These are phyloP conservation scores for Criorhina ranunculi DNA, from an alignment of 2,888 invertebrate species.

Conservation along the genomic window DNA sequence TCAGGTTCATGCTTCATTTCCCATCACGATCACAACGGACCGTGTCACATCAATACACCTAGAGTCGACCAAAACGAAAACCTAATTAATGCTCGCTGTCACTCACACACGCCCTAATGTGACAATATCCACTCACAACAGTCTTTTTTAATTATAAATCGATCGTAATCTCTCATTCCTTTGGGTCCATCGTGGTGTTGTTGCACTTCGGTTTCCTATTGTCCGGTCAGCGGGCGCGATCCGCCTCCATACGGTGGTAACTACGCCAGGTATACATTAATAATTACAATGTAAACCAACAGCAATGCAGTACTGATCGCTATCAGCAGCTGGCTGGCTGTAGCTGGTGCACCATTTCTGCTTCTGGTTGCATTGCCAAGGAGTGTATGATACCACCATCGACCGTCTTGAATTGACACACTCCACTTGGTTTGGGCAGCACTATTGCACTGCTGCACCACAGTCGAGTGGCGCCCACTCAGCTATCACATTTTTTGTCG, in stretches of 20 bases:
- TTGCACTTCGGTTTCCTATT: slow-evolving; percentile 48
- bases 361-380: slow-evolving; percentile 33
- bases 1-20: not conserved
- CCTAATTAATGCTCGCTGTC: slow-evolving; percentile 37
- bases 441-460: slow-evolving; percentile 44
- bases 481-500: slow-evolving; percentile 71
- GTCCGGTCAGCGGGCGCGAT: slow-evolving; percentile 44
- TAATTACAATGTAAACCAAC: slow-evolving; percentile 70
- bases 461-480: slow-evolving; percentile 75
- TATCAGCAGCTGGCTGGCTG: slow-evolving; percentile 68
- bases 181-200: slow-evolving; percentile 32
- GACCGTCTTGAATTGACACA: slow-evolving; percentile 66
- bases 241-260: slow-evolving; percentile 58
- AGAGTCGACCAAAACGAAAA: not conserved
- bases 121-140: slow-evolving; percentile 65
- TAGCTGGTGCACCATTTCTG: slow-evolving; percentile 23
- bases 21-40: not conserved
- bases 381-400: slow-evolving; percentile 30
- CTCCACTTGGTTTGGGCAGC: slow-evolving; percentile 61
- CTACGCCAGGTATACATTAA: slow-evolving; percentile 66
- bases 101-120: slow-evolving; percentile 45
- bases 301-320: slow-evolving; percentile 66
- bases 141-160: slow-evolving; percentile 73
- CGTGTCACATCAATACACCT: not conserved
- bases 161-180: slow-evolving; percentile 73